These are phyloP conservation scores for Rousettus madagascariensis DNA, from an alignment of 2,797 vertebrate genomes.

Conservation along the genomic window DNA sequence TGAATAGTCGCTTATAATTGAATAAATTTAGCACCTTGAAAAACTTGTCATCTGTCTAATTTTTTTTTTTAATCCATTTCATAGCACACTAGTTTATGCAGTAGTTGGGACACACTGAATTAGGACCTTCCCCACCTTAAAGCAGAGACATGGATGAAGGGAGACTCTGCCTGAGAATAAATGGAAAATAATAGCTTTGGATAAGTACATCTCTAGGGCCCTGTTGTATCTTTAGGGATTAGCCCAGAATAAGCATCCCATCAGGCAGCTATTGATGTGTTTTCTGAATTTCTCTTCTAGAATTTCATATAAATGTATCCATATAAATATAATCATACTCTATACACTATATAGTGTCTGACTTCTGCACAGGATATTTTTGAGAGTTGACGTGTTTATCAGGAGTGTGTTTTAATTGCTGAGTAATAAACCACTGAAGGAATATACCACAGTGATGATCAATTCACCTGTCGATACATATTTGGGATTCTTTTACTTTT, in stretches of 20 bases:
- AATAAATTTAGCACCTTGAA: neutral
- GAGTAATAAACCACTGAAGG: neutral
- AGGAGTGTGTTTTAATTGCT: neutral
- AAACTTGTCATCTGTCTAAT: neutral
- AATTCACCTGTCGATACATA: neutral
- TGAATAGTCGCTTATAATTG: slow-evolving; percentile 39
- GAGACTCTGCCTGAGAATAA: neutral
- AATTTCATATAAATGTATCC: neutral
- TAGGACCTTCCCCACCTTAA: neutral
- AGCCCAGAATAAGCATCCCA: neutral
- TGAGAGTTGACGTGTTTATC: neutral
- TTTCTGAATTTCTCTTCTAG: neutral
- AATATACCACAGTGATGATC: neutral
- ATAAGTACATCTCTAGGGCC: neutral
- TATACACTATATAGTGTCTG: neutral
- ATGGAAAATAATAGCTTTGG: neutral
- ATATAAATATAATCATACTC: neutral
- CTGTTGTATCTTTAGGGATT: neutral
- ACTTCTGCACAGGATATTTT: neutral
- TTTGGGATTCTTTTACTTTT: neutral
- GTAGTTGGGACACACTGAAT: neutral
- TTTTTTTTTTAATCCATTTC: neutral
- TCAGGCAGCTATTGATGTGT: neutral
- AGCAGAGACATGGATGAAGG: neutral
- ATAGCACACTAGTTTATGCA: neutral